Conservation (phyloP, 2,113 vertebrate genomes). For the Aspiorhynchus laticeps region DNA sequence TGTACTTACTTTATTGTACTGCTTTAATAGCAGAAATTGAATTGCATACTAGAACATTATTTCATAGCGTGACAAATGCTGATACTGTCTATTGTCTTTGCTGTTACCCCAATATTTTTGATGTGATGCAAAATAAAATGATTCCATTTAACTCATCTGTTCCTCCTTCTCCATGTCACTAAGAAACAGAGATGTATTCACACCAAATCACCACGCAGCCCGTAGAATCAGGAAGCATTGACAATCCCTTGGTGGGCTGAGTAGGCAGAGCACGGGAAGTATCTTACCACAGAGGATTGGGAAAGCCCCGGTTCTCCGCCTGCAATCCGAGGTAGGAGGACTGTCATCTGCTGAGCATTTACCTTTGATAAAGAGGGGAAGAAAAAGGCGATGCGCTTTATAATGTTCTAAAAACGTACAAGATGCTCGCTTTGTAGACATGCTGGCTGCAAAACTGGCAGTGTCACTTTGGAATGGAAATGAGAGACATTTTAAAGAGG, state of each 20-base stretch:
- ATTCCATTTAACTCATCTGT: conserved; percentile 17
- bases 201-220: conserved; percentile 59
- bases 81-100: background rate
- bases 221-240: conserved; percentile 72
- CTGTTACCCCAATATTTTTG: background rate
- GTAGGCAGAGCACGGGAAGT: conserved; percentile 42
- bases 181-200: conserved; percentile 54
- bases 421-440: conserved; percentile 70
- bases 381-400: conserved; percentile 64
- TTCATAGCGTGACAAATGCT: background rate
- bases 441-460: conserved; percentile 70
- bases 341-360: conserved; percentile 65
- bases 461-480: conserved; percentile 68
- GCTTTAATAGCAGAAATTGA: background rate
- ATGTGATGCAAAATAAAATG: conserved; percentile 12
- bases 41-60: background rate
- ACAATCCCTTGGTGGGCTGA: conserved; percentile 66
- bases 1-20: background rate
- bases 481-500: conserved; percentile 41
- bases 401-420: conserved; percentile 66
- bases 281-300: conserved; percentile 70
- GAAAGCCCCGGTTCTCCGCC: conserved; percentile 71
- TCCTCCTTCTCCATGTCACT: conserved; percentile 18
- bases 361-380: conserved; percentile 72
- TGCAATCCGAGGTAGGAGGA: conserved; percentile 74